Percentiles rank a stretch among this genome's conserved stretches.
Conservation (phyloP, 2,797 vertebrate genomes). For the Carapus acus region DNA sequence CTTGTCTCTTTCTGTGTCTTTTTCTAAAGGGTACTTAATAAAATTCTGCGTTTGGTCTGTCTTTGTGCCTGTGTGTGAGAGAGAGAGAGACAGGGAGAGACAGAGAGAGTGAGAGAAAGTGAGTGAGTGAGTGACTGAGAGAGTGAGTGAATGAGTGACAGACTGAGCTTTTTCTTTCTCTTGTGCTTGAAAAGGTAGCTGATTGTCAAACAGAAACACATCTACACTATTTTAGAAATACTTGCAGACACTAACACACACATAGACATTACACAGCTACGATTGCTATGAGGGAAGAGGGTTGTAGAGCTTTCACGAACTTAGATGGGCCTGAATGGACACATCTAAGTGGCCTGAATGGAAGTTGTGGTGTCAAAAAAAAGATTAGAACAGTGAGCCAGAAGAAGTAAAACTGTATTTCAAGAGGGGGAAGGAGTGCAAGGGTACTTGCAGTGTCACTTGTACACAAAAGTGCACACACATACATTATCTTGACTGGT, state of each 20-base stretch:
- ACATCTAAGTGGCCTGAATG: slow-evolving; percentile 56
- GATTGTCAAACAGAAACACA: slow-evolving; percentile 55
- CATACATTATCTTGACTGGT: too few species aligned
- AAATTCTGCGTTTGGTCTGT: slow-evolving; percentile 62
- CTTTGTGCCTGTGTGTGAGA: slow-evolving; percentile 27
- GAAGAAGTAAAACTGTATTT: too few species aligned
- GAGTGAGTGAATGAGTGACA: slow-evolving; percentile 21
- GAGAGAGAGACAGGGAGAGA: slow-evolving; percentile 7
- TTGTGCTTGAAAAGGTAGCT: slow-evolving; percentile 75
- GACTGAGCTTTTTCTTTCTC: slow-evolving; percentile 64
- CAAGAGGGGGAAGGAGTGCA: too few species aligned
- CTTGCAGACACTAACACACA: slow-evolving; percentile 11
- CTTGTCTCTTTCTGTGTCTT: slow-evolving; percentile 62
- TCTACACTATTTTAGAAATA: neutral
- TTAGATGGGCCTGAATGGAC: too few species aligned
- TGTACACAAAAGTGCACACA: too few species aligned
- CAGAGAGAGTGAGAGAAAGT: neutral
- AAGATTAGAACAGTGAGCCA: too few species aligned
- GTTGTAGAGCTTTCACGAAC: slow-evolving; percentile 61
- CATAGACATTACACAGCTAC: slow-evolving; percentile 34
- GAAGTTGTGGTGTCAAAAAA: too few species aligned
- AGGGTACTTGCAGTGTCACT: too few species aligned
- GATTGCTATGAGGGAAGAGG: slow-evolving; percentile 74
- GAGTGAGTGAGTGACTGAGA: too few species aligned
- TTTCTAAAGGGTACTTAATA: slow-evolving; percentile 72